These are phyloP conservation scores for Hippopotamyrus pictus DNA, from an alignment of 2,797 vertebrate species.

Conservation along the genomic window DNA sequence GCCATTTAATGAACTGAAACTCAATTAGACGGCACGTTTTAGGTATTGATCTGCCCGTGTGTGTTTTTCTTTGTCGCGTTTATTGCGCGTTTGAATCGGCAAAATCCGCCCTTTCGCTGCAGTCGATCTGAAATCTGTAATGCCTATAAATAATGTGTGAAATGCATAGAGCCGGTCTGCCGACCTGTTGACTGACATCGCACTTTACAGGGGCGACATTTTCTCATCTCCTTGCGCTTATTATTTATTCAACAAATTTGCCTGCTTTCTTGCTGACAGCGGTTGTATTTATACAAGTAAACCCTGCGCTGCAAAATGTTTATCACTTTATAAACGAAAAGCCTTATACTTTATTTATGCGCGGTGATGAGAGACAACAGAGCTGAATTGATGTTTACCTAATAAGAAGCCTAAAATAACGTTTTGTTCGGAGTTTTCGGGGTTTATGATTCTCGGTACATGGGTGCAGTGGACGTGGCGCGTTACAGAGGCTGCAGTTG, in stretches of 20 bases:
- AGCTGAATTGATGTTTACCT: slow-evolving; percentile 79
- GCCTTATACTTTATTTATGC: slow-evolving; percentile 81
- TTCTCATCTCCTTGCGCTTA: slow-evolving; percentile 69
- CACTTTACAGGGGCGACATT: slow-evolving; percentile 61
- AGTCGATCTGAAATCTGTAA: slow-evolving; percentile 21
- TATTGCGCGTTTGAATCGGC: slow-evolving; percentile 23
- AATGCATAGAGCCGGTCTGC: slow-evolving; percentile 37
- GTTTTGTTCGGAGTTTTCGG: slow-evolving; percentile 67
- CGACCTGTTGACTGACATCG: slow-evolving; percentile 62
- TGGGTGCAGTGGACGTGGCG: slow-evolving; percentile 67
- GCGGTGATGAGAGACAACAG: slow-evolving; percentile 70
- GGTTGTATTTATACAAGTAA: slow-evolving; percentile 76
- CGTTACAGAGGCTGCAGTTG: slow-evolving; percentile 67
- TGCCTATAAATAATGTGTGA: slow-evolving; percentile 27
- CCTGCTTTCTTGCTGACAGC: slow-evolving; percentile 74
- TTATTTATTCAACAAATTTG: slow-evolving; percentile 80
- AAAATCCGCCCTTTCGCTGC: slow-evolving; percentile 17
- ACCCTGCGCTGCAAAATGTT: slow-evolving; percentile 70
- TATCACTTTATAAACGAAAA: slow-evolving; percentile 79
- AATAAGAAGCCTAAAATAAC: slow-evolving; percentile 69
- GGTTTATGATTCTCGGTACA: slow-evolving; percentile 80
- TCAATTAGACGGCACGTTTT: slow-evolving; percentile 21
- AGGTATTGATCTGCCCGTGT: slow-evolving; percentile 8
- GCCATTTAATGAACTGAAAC: slow-evolving; percentile 22
- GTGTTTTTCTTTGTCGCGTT: background rate